Base-by-base conservation (phyloP, 2,113 vertebrate species). In the Sinosuthora webbiana region DNA sequence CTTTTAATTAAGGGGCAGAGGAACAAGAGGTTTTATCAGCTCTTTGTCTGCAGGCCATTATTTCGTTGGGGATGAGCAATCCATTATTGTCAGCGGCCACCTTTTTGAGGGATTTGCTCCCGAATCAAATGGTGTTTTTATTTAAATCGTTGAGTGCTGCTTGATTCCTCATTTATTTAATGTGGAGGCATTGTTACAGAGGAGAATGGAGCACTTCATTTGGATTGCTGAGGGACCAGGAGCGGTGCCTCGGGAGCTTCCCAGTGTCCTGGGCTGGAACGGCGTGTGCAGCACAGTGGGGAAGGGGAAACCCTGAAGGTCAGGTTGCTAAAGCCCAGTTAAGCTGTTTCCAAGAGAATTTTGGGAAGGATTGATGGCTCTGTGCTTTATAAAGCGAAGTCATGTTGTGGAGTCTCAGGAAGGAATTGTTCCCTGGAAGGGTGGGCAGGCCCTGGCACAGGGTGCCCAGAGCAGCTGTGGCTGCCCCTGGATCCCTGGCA, bases 1-100 rank as follows among this genome's bases (percentile, higher is more conserved):
- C 69, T 93, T 96, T 96, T 93, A 96, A 96, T 96, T 93, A 97
- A 97, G 90, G 92, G 88, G 44, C 73, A 94, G 88, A 68, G 89
- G 77, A 96, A 96, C 57, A 92, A 96, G 90, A 78, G 90, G 92
- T 86, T 96, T 92, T 93, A 93, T 96, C 93, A 95, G 80, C 69
- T 91, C 88, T 93, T 95, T 93, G 93, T 96, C 88, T 81, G 71
- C 73, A 52, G 93, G 94, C 85, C 64, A 52, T 94, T 90, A 92
- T 95, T 96, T 68, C 15, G 13, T 60, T 81, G 73, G 20, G 94
- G 85, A 86, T 92, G 88, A 88, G 69, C 88, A 80, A 52, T 95
- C 96, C 82, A 1, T 92, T 96, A n/a, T 92, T 94, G 92, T 94
- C 92, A 92, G 35, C 3, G 1, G 65, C 93, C 76, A 96, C 94